Conservation (phyloP, 2,888 invertebrate genomes). For the Drosophila tanythrix region DNA sequence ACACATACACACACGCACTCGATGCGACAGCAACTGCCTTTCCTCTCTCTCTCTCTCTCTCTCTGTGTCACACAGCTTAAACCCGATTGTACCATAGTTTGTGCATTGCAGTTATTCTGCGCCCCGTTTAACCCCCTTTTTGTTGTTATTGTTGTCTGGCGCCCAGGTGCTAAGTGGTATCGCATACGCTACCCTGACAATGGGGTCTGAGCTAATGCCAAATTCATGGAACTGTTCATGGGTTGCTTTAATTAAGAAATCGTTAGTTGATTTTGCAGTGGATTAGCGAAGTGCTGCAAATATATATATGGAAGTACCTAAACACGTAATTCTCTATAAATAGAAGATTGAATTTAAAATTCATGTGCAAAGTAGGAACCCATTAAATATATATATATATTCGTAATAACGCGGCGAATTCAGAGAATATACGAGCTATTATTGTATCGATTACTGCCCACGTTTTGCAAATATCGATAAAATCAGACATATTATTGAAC, state of each 20-base stretch:
- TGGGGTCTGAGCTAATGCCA: slow-evolving; percentile 21
- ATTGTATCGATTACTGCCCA: background rate
- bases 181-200: slow-evolving; percentile 24
- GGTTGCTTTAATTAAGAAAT: slow-evolving; percentile 9
- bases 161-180: slow-evolving; percentile 51
- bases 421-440: background rate
- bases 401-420: background rate
- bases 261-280: slow-evolving; percentile 2
- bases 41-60: background rate
- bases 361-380: background rate
- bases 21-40: slow-evolving; percentile 16
- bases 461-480: background rate
- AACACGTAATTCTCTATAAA: background rate
- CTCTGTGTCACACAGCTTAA: slow-evolving; percentile 36
- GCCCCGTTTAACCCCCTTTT: too few species aligned
- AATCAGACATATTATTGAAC: background rate
- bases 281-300: background rate
- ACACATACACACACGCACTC: too few species aligned
- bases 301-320: background rate
- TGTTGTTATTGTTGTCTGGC: slow-evolving; percentile 29
- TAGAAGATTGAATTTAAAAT: background rate
- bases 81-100: slow-evolving; percentile 66
- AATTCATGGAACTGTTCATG: slow-evolving; percentile 20
- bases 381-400: background rate
- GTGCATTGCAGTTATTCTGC: slow-evolving; percentile 52